phyloP scores from a whole-genome alignment of 1,140 invertebrate species.

The Gyrodactylus salaris region DNA sequence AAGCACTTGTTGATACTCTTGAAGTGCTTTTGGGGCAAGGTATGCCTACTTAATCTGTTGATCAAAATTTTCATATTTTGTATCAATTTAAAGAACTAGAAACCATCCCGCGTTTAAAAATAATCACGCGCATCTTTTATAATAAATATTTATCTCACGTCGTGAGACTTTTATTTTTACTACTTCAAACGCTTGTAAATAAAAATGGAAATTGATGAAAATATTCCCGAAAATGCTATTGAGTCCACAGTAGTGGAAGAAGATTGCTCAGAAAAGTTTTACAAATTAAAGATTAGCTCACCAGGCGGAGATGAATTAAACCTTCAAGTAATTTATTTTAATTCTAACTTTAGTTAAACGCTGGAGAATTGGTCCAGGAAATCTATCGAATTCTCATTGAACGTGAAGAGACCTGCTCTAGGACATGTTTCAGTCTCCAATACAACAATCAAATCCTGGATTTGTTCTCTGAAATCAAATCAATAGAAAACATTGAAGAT shows the following conservation, averaged over 20 bases:
- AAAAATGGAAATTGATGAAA: background rate
- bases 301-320: background rate
- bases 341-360: constrained; percentile 36
- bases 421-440: constrained; percentile 84
- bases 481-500: constrained; percentile 67
- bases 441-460: constrained; percentile 64
- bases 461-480: constrained; percentile 85
- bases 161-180: no score
- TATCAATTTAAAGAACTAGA: no score
- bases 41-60: no score
- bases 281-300: background rate
- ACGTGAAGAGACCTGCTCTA: constrained; percentile 72
- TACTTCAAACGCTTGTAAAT: no score
- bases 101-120: no score
- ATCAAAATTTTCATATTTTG: no score
- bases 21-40: no score
- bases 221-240: constrained; percentile 1
- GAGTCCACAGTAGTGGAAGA: no score
- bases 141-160: no score
- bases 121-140: no score
- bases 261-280: background rate
- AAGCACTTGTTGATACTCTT: background rate
- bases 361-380: constrained; percentile 89
- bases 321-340: background rate
- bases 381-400: constrained; percentile 91